These are phyloP conservation scores for Cosmia pyralina DNA, from an alignment of 2,888 invertebrate species.

Conservation along the genomic window DNA sequence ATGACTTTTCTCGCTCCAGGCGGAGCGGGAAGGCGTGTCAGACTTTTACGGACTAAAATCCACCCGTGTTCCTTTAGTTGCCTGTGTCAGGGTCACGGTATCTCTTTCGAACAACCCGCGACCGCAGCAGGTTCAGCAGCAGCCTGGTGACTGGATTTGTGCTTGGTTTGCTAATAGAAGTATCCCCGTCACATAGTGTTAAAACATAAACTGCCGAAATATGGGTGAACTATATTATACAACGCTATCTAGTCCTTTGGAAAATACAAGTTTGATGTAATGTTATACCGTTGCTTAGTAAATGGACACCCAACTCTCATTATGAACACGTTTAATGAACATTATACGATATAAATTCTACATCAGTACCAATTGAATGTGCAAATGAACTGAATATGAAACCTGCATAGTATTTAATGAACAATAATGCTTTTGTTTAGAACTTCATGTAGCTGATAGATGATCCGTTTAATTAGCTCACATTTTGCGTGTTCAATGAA, in stretches of 20 bases:
- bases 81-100: no score
- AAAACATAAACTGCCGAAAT: neutral
- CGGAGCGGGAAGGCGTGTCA: no score
- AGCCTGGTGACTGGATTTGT: neutral
- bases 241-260: no score
- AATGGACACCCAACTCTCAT: neutral
- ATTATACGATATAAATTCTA: constrained; percentile 3
- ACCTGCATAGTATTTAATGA: neutral
- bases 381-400: constrained; percentile 21
- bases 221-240: neutral
- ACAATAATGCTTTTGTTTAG: constrained; percentile 31
- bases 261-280: neutral
- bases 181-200: no score
- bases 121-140: no score
- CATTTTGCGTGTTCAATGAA: constrained; percentile 3
- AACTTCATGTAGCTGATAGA: neutral
- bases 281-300: neutral
- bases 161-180: neutral
- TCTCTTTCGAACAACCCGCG: no score
- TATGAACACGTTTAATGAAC: constrained; percentile 2
- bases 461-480: constrained; percentile 13
- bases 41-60: no score
- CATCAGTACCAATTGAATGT: constrained; percentile 19
- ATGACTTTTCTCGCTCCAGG: no score
- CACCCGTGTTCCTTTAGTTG: no score